Percentiles rank a stretch among this genome's conserved stretches.
Conservation (phyloP, 2,797 vertebrate genomes). For the Bovichtus diacanthus region DNA sequence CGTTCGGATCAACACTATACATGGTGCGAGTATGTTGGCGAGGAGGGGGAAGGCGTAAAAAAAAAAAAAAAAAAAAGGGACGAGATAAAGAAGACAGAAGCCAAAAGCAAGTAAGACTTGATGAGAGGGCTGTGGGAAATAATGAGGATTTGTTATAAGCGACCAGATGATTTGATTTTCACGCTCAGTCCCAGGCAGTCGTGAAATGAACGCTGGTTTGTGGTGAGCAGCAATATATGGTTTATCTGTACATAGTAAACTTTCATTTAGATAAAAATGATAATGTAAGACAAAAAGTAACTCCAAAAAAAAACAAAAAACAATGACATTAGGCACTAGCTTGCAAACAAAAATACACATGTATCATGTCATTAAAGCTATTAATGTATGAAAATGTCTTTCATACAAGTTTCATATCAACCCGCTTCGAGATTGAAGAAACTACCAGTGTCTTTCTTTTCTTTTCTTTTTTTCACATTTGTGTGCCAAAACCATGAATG, state of each 20-base stretch:
- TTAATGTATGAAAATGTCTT: slow-evolving; percentile 50
- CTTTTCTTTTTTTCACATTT: slow-evolving; percentile 34
- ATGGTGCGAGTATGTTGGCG: slow-evolving; percentile 29
- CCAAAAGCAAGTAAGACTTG: slow-evolving; percentile 2
- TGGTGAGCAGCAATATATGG: slow-evolving; percentile 64
- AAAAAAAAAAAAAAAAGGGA: no score
- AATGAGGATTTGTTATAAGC: slow-evolving; percentile 17
- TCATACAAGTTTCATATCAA: slow-evolving; percentile 38
- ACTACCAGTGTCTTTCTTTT: slow-evolving; percentile 18
- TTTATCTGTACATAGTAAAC: slow-evolving; percentile 76
- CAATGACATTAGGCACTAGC: slow-evolving; percentile 35
- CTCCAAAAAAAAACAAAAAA: slow-evolving; percentile 52
- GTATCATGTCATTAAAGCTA: slow-evolving; percentile 43
- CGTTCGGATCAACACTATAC: slow-evolving; percentile 62
- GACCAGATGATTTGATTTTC: slow-evolving; percentile 28
- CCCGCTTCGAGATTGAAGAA: slow-evolving; percentile 40
- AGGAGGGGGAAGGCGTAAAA: slow-evolving; percentile 40
- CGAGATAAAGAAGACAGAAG: slow-evolving; percentile 31
- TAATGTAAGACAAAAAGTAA: slow-evolving; percentile 53
- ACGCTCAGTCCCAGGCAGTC: background rate
- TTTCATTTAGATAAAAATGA: slow-evolving; percentile 61
- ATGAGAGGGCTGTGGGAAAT: slow-evolving; percentile 6
- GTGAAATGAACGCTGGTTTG: slow-evolving; percentile 33
- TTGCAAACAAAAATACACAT: slow-evolving; percentile 57
- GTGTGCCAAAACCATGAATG: slow-evolving; percentile 68